Evolutionary conservation across 2,888 invertebrate species (phyloP), one percentile per base, ranked within the genome.

Genomic region (Rhimphoctona megacephalus): DNA sequence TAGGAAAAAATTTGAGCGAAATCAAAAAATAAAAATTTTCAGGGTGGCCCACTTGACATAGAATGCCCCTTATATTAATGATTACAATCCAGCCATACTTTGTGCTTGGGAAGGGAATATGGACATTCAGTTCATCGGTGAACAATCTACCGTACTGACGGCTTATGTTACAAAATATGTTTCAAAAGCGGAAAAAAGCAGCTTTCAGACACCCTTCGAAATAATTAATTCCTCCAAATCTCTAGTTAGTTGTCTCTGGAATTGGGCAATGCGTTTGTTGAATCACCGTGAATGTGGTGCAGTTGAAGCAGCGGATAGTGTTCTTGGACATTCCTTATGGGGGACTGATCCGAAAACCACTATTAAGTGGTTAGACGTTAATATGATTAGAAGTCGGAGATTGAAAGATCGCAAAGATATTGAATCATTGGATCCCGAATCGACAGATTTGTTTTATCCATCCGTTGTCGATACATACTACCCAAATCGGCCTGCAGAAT

Each of bases 161-260:
- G 87, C 86, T 49, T 92, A 92, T 61, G 36, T 90, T 9, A 92
- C 91, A 11, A 92, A 92, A 85, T 92, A 92, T 83, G 85, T 85
- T 4, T 89, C 91, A 0, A 92, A 92, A 89, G 36, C 78, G 9
- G 92, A 92, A 88, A 92, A 90, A 85, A 88, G 83, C 64, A 88
- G 89, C 74, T 72, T 52, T 7, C 54, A 66, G 9, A 88, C 89
- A 61, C 74, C 73, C 14, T 90, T 91, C 83, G 81, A 89, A 19
- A 81, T 88, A 30, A 90, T 93, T 17, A 90, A 90, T 86, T 90
- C 90, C 36, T 90, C 89, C 36, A 92, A 92, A 87, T 66, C 89
- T 39, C 49, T 92, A 0, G 66, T 70, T 76, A 90, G 90, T 81
- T 82, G 88, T 2, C 88, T 91, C 25, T 91, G 86, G 89, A 91